Evolutionary conservation across 2,113 vertebrate genomes (phyloP), one percentile per base, ranked within the genome.

Genomic region (Alligator mississippiensis): DNA sequence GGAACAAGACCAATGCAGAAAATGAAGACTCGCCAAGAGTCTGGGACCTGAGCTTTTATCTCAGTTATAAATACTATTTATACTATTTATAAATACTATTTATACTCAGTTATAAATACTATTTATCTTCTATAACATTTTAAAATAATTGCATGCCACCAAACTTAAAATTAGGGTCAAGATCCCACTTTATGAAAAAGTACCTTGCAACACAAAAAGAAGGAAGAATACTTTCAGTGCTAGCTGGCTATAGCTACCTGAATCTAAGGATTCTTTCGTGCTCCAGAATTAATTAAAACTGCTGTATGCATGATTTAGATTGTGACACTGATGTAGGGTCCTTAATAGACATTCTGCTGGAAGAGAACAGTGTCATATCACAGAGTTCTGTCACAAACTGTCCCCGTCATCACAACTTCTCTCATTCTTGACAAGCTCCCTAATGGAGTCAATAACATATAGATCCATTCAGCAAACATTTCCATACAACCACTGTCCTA

Each of bases 171-270:
- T 61, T 54, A 81, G 76, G 34, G 38, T 11, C 3, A 88, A 3
- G 19, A 62, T 62, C 76, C 75, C 5, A 1, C 63, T 3, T 62
- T 77, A 60, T 75, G 3, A 8, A 3, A 34, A 2, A 13, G 25
- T 24, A 61, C 4, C 47, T 81, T 64, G 6, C 75, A 90, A 12
- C 1, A 66, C 80, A 34, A 9, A 12, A 2, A 13, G 21, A 63
- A 3, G 15, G 54, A 4, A 34, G 57, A 75, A 76, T 15, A 3
- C 3, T 60, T 8, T 59, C 11, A 25, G 34, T 34, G 21, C 24
- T 68, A 82, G 7, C 30, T 72, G 68, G 21, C 1, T 30, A 17
- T 2, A 2, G 0, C 3, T 79, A 4, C 2, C 78, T 66, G 6
- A 38, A 77, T 5, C 16, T 82, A 10, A 34, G n/a, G 9, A 2